These are phyloP conservation scores for Chloroclysta siterata DNA, from an alignment of 2,888 invertebrate genomes.

Conservation along the genomic window DNA sequence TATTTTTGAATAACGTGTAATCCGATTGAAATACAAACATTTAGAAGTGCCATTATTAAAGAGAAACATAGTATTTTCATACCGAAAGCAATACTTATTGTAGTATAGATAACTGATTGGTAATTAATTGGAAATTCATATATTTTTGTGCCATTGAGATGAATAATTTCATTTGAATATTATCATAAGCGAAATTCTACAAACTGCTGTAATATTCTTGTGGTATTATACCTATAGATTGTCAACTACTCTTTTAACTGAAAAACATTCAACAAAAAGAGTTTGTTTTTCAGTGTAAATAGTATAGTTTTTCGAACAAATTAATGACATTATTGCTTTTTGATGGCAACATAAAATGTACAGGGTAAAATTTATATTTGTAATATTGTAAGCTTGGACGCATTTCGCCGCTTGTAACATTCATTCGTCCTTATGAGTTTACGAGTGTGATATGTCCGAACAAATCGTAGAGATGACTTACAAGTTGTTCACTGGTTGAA, in stretches of 20 bases:
- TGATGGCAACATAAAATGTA: conserved; percentile 56
- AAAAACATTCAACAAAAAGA: neutral
- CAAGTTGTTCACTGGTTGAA: neutral
- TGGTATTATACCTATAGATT: conserved; percentile 4
- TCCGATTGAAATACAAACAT: conserved; percentile 53
- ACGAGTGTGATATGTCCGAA: conserved; percentile 2
- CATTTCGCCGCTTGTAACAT: conserved; percentile 29
- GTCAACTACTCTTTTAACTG: neutral
- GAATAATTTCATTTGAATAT: neutral
- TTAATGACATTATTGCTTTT: conserved; percentile 10
- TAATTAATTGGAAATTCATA: conserved; percentile 45
- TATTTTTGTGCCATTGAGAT: conserved; percentile 51
- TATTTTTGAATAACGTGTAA: conserved; percentile 42
- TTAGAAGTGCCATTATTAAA: conserved; percentile 79
- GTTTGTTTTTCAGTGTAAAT: neutral
- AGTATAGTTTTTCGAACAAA: conserved; percentile 7
- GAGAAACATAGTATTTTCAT: conserved; percentile 76
- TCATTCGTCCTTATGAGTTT: conserved; percentile 17
- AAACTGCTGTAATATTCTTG: conserved; percentile 9
- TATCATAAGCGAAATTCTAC: conserved; percentile 7
- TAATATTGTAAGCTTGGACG: conserved; percentile 33
- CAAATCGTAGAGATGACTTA: neutral
- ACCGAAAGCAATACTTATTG: conserved; percentile 62
- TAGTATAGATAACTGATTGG: conserved; percentile 3
- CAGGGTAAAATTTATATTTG: conserved; percentile 67